A percentile compares a stretch with the other conserved stretches of the same genome.
Evolutionary conservation across 2,888 invertebrate species (phyloP).

Genomic region (Spialia ferax): DNA sequence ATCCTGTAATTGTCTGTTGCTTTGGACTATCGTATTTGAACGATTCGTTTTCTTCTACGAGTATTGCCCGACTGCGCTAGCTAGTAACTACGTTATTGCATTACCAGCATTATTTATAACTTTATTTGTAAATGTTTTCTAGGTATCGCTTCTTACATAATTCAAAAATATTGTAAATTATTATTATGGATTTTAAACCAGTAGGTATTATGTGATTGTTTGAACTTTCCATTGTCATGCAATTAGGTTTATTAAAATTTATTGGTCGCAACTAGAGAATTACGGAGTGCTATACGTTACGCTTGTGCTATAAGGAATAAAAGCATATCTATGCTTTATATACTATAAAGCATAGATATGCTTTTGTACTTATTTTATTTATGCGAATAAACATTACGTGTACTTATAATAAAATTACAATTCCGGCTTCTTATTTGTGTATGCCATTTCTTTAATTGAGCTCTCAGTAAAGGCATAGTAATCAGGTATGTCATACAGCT

Average conservation of each 20-base stretch:
- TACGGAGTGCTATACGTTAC: no score
- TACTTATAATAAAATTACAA: conserved; percentile 18
- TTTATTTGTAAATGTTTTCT: not conserved
- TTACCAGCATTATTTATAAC: no score
- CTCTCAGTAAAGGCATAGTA: no score
- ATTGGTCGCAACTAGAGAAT: conserved; percentile 69
- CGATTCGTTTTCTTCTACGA: conserved; percentile 13
- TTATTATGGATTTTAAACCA: conserved; percentile 47
- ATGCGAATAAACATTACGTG: conserved; percentile 56
- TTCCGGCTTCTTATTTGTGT: conserved; percentile 13
- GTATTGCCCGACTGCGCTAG: not conserved
- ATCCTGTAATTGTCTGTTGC: conserved; percentile 59
- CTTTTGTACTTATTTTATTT: no score
- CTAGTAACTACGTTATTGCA: no score
- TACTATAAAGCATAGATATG: no score
- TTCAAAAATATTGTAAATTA: conserved; percentile 1
- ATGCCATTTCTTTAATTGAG: not conserved
- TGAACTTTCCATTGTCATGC: conserved; percentile 58
- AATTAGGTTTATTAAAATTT: conserved; percentile 74
- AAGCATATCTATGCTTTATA: conserved; percentile 61
- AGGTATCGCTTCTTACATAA: not conserved
- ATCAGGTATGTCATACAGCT: no score
- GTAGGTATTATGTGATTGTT: conserved; percentile 53
- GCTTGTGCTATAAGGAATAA: no score
- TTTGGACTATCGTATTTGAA: conserved; percentile 35